A percentile compares a stretch with the other conserved stretches of the same genome.
Conservation (phyloP, 2,888 invertebrate species). For the Stramonita haemastoma region DNA sequence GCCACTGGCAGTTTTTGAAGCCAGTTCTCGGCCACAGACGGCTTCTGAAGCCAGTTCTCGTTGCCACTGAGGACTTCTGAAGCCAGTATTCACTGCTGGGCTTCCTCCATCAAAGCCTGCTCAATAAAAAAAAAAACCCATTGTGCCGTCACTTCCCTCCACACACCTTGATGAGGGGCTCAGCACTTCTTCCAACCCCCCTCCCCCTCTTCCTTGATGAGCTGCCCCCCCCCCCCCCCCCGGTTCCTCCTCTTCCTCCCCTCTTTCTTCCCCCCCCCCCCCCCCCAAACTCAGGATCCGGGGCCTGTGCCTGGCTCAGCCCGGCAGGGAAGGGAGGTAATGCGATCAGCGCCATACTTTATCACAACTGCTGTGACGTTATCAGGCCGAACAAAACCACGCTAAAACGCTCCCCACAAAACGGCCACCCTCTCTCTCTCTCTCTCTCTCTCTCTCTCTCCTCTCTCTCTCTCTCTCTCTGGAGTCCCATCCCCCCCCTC, state of each 20-base stretch:
- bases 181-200: no score
- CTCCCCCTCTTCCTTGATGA: no score
- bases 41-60: no score
- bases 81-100: no score
- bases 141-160: no score
- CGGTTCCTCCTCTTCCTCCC: not conserved
- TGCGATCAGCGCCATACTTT: constrained; percentile 43
- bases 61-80: no score
- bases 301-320: constrained; percentile 20
- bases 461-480: not conserved
- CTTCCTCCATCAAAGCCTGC: no score
- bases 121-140: no score
- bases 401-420: constrained; percentile 30
- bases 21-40: no score
- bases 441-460: not conserved
- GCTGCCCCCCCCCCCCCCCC: not conserved
- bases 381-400: constrained; percentile 41
- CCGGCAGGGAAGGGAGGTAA: constrained; percentile 3
- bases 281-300: not conserved
- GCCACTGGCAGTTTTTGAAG: no score
- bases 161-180: no score
- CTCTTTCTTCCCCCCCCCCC: not conserved
- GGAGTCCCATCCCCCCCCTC: not conserved
- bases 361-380: constrained; percentile 43
- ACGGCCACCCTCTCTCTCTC: not conserved